A percentile compares a stretch with the other conserved stretches of the same genome.
Conservation (phyloP, 2,113 vertebrate genomes). For the Sarotherodon lohbergeri region DNA sequence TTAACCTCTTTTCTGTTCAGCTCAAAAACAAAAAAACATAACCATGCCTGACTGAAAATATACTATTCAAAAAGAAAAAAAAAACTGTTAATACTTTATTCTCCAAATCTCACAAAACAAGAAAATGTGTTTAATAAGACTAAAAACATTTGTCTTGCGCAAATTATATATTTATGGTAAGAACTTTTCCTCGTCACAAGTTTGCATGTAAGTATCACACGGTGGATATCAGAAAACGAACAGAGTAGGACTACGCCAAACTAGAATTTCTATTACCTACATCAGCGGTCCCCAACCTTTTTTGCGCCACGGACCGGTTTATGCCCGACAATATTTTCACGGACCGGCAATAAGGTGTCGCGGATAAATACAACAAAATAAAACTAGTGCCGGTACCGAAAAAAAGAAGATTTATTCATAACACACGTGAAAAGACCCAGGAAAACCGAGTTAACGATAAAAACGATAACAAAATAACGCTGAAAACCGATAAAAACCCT, state of each 20-base stretch:
- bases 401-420: too few species aligned
- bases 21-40: background rate
- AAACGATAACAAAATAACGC: too few species aligned
- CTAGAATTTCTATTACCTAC: background rate
- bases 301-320: too few species aligned
- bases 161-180: background rate
- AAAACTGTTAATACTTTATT: background rate
- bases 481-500: too few species aligned
- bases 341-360: too few species aligned
- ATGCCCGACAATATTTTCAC: too few species aligned
- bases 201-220: background rate
- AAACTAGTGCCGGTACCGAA: too few species aligned
- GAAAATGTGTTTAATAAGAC: background rate
- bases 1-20: background rate
- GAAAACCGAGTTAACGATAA: too few species aligned
- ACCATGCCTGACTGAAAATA: background rate
- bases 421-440: too few species aligned
- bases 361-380: too few species aligned
- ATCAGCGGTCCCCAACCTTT: background rate
- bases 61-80: background rate
- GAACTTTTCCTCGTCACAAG: background rate
- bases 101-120: background rate
- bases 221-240: background rate
- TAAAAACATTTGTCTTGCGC: background rate
- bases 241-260: background rate